phyloP scores from a whole-genome alignment of 2,113 vertebrate species.

The Larimichthys crocea region DNA sequence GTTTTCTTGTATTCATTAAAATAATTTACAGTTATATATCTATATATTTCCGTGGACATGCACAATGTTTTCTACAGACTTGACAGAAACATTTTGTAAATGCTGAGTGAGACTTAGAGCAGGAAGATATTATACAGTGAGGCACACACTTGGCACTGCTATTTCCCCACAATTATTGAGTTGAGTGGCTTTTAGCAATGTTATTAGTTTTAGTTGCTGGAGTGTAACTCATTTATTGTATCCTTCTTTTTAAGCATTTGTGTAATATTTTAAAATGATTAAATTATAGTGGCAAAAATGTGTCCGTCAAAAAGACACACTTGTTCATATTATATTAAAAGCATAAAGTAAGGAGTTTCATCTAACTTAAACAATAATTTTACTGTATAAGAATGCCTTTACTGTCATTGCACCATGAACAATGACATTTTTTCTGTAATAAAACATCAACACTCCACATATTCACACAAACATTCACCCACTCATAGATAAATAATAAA shows the following conservation, averaged over 20 bases:
- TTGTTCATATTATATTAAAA: background rate
- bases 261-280: no score
- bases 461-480: no score
- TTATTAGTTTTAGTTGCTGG: background rate
- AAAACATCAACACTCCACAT: no score
- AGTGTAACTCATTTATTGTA: background rate
- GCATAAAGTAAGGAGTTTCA: background rate
- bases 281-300: background rate
- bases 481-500: no score
- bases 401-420: no score
- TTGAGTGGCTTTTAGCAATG: background rate
- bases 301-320: background rate
- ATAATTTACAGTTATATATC: background rate
- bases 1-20: background rate
- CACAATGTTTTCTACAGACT: background rate
- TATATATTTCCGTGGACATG: background rate
- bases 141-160: background rate
- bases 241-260: background rate
- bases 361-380: background rate
- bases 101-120: background rate
- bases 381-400: no score
- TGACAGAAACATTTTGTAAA: background rate
- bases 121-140: background rate
- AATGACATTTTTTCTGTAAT: no score
- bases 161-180: constrained; percentile 5